A percentile compares a stretch with the other conserved stretches of the same genome.
Evolutionary conservation across 1,140 invertebrate genomes (phyloP).

Genomic region (Arion vulgaris): DNA sequence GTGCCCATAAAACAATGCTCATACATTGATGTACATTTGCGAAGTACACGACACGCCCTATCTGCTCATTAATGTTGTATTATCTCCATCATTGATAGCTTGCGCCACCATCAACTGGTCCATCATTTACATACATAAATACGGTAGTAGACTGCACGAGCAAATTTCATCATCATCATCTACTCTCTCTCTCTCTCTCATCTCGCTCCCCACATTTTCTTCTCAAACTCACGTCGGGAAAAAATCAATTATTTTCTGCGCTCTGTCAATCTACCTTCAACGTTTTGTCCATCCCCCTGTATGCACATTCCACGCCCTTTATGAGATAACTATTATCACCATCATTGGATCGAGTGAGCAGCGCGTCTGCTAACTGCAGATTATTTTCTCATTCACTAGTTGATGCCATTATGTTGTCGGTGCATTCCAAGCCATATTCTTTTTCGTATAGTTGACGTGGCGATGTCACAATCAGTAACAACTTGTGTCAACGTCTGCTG

Average conservation of each 20-base stretch:
- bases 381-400: background rate
- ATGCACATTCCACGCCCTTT: background rate
- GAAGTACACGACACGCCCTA: no score
- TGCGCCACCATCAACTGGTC: no score
- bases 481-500: no score
- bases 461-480: background rate
- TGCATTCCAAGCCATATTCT: background rate
- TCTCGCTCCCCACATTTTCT: background rate
- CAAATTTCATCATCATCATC: background rate
- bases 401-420: background rate
- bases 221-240: no score
- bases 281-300: background rate
- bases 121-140: no score
- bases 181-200: background rate
- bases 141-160: no score
- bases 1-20: no score
- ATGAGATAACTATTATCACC: background rate
- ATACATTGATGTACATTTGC: no score
- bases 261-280: background rate
- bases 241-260: background rate
- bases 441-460: background rate
- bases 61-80: no score
- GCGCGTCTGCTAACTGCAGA: background rate
- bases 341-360: background rate
- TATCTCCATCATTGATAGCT: no score